These are phyloP conservation scores for Lamellibrachia columna DNA, from an alignment of 2,888 invertebrate species.

Conservation along the genomic window DNA sequence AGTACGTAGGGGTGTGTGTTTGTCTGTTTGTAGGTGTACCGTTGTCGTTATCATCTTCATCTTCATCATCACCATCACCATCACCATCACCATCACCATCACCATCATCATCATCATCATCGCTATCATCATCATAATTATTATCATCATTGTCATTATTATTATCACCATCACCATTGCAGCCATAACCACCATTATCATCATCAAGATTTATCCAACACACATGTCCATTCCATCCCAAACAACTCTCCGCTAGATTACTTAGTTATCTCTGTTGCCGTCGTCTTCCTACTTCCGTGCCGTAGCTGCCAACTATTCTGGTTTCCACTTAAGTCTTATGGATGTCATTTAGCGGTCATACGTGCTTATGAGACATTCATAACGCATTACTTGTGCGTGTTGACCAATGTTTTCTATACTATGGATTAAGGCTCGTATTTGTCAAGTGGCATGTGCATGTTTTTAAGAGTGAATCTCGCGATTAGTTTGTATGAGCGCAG, in stretches of 20 bases:
- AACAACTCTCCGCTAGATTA: not conserved
- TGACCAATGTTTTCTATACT: no score
- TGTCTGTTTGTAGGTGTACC: not conserved
- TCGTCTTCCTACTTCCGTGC: not conserved
- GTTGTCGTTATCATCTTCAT: not conserved
- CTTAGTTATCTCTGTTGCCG: not conserved
- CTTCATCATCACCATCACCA: not conserved
- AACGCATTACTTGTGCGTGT: no score
- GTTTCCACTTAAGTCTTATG: no score
- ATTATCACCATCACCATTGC: not conserved
- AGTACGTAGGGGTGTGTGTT: not conserved
- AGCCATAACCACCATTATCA: not conserved
- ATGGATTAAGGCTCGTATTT: no score
- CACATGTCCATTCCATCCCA: not conserved
- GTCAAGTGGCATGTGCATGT: no score
- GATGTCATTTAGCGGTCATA: no score
- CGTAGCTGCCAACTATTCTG: not conserved
- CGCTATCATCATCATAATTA: not conserved
- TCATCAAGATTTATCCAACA: not conserved
- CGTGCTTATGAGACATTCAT: no score
- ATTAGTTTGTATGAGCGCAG: no score
- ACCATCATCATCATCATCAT: not conserved
- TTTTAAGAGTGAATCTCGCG: no score
- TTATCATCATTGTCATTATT: not conserved
- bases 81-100: not conserved